Percentiles rank a stretch among this genome's conserved stretches.
Evolutionary conservation across 2,113 vertebrate genomes (phyloP).

Genomic region (Noctilio leporinus): DNA sequence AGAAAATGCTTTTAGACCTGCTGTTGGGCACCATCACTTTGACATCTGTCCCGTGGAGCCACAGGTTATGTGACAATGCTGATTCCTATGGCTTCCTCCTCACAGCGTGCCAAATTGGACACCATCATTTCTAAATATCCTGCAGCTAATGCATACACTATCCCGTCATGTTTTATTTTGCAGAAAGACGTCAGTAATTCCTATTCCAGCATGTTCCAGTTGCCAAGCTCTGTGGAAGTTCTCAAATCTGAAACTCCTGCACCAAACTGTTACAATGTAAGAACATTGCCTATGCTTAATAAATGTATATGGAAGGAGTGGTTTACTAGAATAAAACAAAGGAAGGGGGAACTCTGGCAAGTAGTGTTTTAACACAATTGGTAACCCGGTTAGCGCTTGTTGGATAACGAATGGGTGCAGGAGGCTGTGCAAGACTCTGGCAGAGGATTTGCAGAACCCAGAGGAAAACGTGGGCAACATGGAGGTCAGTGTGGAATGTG

Average conservation of each 20-base stretch:
- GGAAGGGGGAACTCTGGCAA: not conserved
- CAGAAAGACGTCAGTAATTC: constrained; percentile 81
- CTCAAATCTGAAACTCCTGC: constrained; percentile 76
- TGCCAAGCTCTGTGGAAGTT: constrained; percentile 70
- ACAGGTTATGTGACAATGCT: accelerated
- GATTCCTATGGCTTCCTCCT: not conserved
- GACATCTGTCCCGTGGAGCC: not conserved
- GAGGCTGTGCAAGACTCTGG: not conserved
- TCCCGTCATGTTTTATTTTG: constrained; percentile 71
- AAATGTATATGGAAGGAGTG: not conserved
- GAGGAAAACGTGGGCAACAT: not conserved
- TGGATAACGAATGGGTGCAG: accelerated
- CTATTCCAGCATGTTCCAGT: constrained; percentile 82
- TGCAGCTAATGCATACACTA: constrained; percentile 79
- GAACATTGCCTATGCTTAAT: not conserved
- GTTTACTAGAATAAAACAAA: not conserved
- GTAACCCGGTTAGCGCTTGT: not conserved
- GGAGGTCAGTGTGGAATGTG: not conserved
- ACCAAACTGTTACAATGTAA: constrained; percentile 84
- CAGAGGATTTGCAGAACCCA: not conserved
- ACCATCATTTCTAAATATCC: constrained; percentile 69
- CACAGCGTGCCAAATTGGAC: constrained; percentile 60
- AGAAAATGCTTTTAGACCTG: not conserved
- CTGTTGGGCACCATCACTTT: not conserved
- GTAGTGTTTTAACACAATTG: not conserved